These are phyloP conservation scores for Pectinophora gossypiella DNA, from an alignment of 1,140 invertebrate species.

Conservation along the genomic window DNA sequence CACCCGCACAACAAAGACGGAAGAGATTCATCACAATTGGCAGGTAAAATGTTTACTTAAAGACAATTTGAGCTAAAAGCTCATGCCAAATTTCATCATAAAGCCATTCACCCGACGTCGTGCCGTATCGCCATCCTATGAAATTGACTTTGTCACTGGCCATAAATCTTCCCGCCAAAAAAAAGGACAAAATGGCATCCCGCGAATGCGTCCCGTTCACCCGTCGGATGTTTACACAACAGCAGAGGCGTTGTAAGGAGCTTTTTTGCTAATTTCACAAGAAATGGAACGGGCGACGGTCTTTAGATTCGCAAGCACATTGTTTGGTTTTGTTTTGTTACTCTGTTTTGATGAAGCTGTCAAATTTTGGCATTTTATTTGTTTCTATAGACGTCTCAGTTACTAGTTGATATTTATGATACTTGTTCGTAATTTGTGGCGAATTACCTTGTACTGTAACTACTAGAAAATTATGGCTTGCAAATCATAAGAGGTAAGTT, in stretches of 20 bases:
- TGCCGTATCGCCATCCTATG: constrained; percentile 45
- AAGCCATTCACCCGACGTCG: constrained; percentile 32
- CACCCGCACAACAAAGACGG: constrained; percentile 28
- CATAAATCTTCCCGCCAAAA: constrained; percentile 60
- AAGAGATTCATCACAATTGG: constrained; percentile 62
- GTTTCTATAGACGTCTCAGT: too few species aligned
- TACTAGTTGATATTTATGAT: too few species aligned
- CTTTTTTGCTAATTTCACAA: constrained; percentile 26
- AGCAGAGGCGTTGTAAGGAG: constrained; percentile 35
- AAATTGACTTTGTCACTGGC: constrained; percentile 70
- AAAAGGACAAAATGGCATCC: constrained; percentile 38
- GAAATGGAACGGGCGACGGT: constrained; percentile 10
- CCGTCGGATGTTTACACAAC: constrained; percentile 62
- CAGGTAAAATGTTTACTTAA: constrained; percentile 65
- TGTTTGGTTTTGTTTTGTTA: background rate
- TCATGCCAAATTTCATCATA: constrained; percentile 61
- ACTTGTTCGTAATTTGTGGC: too few species aligned
- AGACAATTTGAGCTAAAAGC: constrained; percentile 66
- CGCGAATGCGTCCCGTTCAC: constrained; percentile 38
- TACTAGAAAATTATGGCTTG: too few species aligned
- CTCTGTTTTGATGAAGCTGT: constrained; percentile 22
- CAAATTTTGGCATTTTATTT: constrained; percentile 13
- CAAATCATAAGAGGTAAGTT: too few species aligned
- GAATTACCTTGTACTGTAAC: too few species aligned
- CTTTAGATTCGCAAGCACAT: constrained; percentile 13